Evolutionary conservation across 2,113 vertebrate genomes (phyloP), one percentile per base, ranked within the genome.

Genomic region (Phoenicopterus ruber): DNA sequence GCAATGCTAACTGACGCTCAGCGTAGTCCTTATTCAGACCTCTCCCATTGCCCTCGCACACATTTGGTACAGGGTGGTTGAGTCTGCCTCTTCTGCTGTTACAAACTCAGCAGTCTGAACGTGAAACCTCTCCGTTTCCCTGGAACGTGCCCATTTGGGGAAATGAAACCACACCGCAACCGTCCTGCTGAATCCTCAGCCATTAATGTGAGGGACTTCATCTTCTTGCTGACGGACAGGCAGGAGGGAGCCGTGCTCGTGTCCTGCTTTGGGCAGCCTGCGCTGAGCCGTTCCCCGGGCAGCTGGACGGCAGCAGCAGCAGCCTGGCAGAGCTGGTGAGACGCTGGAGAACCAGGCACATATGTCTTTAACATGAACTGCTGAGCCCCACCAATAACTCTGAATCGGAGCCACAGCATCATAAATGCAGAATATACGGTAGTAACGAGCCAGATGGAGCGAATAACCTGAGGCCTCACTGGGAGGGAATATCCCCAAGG

Each of bases 261-360:
- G 24, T 40, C 74, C 79, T 62, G 12, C 16, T 31, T 34, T 67
- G 57, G 15, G 25, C 20, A 82, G 42, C 18, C 32, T 74, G 44
- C 4, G 4, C 34, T 61, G 49, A 82, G 25, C 36, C 5, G 0
- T 69, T 10, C 29, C 62, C 20, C 1, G 10, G 44, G 31, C 19
- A 87, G 59, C 31, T 14, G 20, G 8, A 13, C 10, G 50, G 44
- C 0, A 5, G 36, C 58, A 57, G 44, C 0, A 5, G 36, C 58
- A 83, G 50, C 49, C 54, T 82, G 71, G 58, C 55, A 90, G n/a
- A 82, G 32, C 31, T 1, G 0, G 28, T 6, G 11, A 58, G 63
- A 40, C 34, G 13, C 36, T 44, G 65, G 49, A 73, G 91, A 92
- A 63, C 20, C 34, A 65, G 36, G 34, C 44, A 73, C 17, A 10